Evolutionary conservation across 2,888 invertebrate genomes (phyloP), one percentile per base, ranked within the genome.

Genomic region (Acleris cristana): DNA sequence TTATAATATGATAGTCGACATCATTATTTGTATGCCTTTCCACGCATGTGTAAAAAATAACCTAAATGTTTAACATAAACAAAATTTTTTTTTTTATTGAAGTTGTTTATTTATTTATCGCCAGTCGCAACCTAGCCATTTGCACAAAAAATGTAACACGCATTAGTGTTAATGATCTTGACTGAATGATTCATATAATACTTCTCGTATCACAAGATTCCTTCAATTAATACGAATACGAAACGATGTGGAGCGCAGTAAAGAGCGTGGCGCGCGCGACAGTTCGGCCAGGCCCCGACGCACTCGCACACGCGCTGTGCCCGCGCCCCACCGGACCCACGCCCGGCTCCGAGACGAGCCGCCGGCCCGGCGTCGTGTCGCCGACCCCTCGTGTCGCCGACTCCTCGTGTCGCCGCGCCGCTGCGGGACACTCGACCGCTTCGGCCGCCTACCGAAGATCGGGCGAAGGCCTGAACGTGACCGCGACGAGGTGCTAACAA

Each of bases 381-480:
- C 23, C 54, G 23, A 16, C 40, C 40, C 49, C 48, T 16, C 16
- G 40, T 49, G 60, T 26, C 57, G 19, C 19, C 7, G n/a, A n/a
- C n/a, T n/a, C n/a, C n/a, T n/a, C n/a, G n/a, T n/a, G n/a, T n/a
- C 14, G 10, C 21, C 19, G 8, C 19, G 10, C 51, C 14, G 8
- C 48, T 7, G n/a, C 48, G 48, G 40, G 44, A 21, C 21, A 19
- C 44, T 44, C 51, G 40, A 23, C 52, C 61, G 56, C 55, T 40
- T 18, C 63, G 40, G 34, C 51, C 52, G 23, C 73, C 71, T 30
- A 18, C 62, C 49, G 44, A 56, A 52, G 73, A 73, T 70, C 80
- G 77, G 81, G 81, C 87, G 87, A 90, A 90, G 89, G 90, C 73
- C 73, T 74, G 71, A 79, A 87, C 89, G 88, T 89, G 89, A 84